Percentiles rank a stretch among this genome's conserved stretches.
Evolutionary conservation across 37 sponge, comb jelly and placozoan species (phyloP).

Genomic region (Theonella swinhoei): DNA sequence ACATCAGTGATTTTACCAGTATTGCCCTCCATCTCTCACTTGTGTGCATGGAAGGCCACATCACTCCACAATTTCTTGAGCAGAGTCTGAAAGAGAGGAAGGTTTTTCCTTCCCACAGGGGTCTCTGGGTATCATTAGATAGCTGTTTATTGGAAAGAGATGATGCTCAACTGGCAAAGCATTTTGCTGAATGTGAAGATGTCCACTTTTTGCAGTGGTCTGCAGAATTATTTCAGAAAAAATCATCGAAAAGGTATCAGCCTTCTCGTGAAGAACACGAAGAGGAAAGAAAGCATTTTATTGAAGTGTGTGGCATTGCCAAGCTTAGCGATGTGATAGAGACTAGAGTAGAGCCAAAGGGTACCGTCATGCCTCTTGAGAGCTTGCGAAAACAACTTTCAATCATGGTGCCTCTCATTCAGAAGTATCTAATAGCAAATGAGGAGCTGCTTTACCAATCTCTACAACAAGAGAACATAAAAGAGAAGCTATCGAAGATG

Average conservation of each 20-base stretch:
- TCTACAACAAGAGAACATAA: not conserved
- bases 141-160: conserved; percentile 37
- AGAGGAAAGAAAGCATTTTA: conserved; percentile 5
- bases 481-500: conserved; percentile 13
- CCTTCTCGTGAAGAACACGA: not conserved
- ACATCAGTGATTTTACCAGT: conserved; percentile 28
- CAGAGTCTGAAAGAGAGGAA: not conserved
- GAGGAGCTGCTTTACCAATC: not conserved
- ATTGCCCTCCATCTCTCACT: conserved; percentile 12
- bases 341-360: not conserved
- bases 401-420: conserved; percentile 27
- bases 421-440: conserved; percentile 15
- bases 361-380: not conserved
- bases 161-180: conserved; percentile 16
- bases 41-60: not conserved
- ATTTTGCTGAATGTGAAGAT: conserved; percentile 7
- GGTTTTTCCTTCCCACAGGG: conserved; percentile 34
- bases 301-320: conserved; percentile 29
- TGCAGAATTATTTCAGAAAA: not conserved
- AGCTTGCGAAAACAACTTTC: conserved; percentile 11
- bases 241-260: not conserved
- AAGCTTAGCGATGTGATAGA: conserved; percentile 4
- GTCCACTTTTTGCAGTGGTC: conserved; percentile 55
- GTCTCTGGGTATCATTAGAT: conserved; percentile 41
- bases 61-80: not conserved